These are phyloP conservation scores for Limnodromus scolopaceus DNA, from an alignment of 2,797 vertebrate species.

Conservation along the genomic window DNA sequence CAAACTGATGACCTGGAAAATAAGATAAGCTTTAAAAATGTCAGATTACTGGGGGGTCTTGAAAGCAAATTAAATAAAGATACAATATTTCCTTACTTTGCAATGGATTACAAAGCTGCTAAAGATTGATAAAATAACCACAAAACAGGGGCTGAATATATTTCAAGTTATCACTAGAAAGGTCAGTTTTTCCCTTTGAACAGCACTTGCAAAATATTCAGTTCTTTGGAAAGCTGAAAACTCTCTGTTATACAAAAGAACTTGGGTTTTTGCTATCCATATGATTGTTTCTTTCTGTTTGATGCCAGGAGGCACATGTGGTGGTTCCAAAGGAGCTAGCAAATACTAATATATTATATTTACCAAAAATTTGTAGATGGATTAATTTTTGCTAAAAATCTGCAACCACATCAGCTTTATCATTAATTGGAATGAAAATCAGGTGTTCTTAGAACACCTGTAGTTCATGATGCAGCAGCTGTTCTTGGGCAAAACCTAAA, in stretches of 20 bases:
- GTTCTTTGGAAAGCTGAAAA: background rate
- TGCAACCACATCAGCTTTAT: background rate
- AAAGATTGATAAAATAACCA: background rate
- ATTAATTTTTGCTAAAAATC: background rate
- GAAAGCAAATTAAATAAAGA: conserved; percentile 33
- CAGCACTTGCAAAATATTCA: background rate
- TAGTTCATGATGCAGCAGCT: background rate
- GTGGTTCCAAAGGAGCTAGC: background rate
- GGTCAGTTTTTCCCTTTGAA: background rate
- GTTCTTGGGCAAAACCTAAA: background rate
- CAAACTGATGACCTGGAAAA: conserved; percentile 62
- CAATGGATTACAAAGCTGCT: conserved; percentile 32
- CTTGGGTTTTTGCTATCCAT: background rate
- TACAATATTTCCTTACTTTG: background rate
- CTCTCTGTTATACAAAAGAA: background rate
- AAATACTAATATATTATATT: background rate
- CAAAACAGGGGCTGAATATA: background rate
- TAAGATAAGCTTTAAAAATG: conserved; percentile 72
- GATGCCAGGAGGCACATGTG: background rate
- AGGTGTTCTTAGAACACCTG: background rate
- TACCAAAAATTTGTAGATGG: background rate
- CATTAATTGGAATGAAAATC: background rate
- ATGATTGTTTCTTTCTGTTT: background rate
- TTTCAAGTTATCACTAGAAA: conserved; percentile 37
- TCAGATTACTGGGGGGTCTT: conserved; percentile 30